Evolutionary conservation across 2,797 vertebrate species (phyloP), one percentile per base, ranked within the genome.

Genomic region (Dendrocincla tyrannina): DNA sequence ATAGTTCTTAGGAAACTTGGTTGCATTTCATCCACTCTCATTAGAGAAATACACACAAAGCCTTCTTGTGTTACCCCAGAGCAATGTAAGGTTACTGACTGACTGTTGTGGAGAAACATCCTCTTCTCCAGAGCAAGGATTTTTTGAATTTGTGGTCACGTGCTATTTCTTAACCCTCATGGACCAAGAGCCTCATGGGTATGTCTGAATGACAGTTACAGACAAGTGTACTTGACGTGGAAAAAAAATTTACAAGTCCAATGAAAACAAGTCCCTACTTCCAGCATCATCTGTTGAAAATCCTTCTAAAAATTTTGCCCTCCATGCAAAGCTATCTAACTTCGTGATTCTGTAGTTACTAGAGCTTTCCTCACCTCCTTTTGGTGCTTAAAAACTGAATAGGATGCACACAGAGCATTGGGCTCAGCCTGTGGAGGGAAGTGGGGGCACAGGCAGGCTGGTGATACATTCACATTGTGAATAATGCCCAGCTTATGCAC

Each of bases 401-500:
- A 39, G 39, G 6, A 52, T 12, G 23, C 15, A 66, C 23, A 46
- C 6, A 50, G 8, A 42, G 46, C 68, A 37, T 44, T 73, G 49
- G 59, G 67, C 42, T 55, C 3, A 3, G 46, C 46, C 69, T 1
- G 1, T 0, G 1, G 52, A 73, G 19, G 10, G 39, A 37, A 42
- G 28, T 1, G 3, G 46, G 67, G 30, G 44, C 3, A 5, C 13
- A 9, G 58, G 47, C 76, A 73, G 79, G 44, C 82, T 88, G 68
- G 10, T 17, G 25, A 30, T 42, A 35, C 8, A 7, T 37, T 80
- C 14, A 3, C 7, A 0, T 7, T 1, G 3, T 60, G 53, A 95
- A 96, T 80, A 89, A 95, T 50, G 62, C 53, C 68, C 30, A 56
- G 39, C 30, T 64, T 92, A 78, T 58, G 46, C 70, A 60, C 24